Conservation (phyloP, 2,888 invertebrate species). For the Tupiocoris notatus region DNA sequence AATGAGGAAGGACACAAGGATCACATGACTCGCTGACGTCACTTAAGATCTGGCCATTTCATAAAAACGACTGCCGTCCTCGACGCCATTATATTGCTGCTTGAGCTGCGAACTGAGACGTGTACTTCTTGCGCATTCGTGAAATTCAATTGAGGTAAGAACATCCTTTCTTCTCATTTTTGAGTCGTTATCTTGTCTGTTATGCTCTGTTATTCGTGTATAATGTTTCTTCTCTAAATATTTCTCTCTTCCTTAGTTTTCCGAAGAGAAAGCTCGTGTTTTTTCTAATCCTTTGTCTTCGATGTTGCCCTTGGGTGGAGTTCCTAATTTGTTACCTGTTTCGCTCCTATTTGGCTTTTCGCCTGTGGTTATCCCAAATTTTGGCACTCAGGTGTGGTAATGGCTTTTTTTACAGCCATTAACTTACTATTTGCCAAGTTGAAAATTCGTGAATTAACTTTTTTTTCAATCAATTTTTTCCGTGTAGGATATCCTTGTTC, state of each 20-base stretch:
- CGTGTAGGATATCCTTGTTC: too few species aligned
- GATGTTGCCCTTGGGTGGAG: background rate
- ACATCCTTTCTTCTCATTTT: background rate
- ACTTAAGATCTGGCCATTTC: slow-evolving; percentile 2
- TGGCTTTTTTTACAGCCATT: too few species aligned
- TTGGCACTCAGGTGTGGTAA: too few species aligned
- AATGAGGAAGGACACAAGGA: background rate
- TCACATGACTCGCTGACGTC: slow-evolving; percentile 27
- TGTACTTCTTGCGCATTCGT: background rate
- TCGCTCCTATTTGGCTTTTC: too few species aligned
- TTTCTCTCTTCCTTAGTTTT: background rate
- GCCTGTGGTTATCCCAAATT: too few species aligned
- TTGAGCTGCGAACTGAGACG: slow-evolving; percentile 17
- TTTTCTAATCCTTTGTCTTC: background rate
- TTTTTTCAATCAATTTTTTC: too few species aligned
- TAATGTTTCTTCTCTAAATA: too few species aligned
- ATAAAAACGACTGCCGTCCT: background rate
- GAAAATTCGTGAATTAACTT: too few species aligned
- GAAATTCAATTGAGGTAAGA: slow-evolving; percentile 1
- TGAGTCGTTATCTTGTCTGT: background rate
- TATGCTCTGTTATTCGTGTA: too few species aligned
- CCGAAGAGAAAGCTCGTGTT: background rate
- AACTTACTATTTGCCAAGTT: too few species aligned
- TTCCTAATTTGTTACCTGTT: too few species aligned
- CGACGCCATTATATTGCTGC: slow-evolving; percentile 20